phyloP scores from a whole-genome alignment of 2,797 vertebrate species.

The Chromobotia macracanthus region DNA sequence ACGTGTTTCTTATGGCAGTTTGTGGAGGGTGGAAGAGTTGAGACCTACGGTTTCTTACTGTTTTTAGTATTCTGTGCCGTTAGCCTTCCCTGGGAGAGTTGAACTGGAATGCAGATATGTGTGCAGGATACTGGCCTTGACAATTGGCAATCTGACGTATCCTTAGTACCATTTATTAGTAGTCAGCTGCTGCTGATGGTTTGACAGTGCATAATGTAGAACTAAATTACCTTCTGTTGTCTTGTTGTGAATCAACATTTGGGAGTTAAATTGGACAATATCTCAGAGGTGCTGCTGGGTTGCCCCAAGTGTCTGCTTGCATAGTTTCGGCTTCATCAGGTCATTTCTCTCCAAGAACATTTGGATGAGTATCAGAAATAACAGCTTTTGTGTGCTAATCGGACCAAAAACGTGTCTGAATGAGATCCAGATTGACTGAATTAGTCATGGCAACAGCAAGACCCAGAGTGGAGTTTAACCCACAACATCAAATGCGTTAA shows the following conservation, averaged over 20 bases:
- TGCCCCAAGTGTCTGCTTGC: conserved; percentile 4
- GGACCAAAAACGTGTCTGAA: conserved; percentile 17
- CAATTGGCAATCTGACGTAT: conserved; percentile 38
- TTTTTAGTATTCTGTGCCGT: conserved; percentile 37
- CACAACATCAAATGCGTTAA: conserved; percentile 29
- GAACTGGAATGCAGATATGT: conserved; percentile 15
- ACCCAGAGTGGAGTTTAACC: conserved; percentile 33
- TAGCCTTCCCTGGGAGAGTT: conserved; percentile 18
- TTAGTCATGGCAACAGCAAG: conserved; percentile 40
- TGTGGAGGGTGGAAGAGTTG: neutral
- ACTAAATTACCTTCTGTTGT: conserved; percentile 56
- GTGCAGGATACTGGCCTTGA: conserved; percentile 18
- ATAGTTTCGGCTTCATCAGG: neutral
- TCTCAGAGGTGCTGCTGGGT: conserved; percentile 30
- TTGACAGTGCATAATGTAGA: conserved; percentile 43
- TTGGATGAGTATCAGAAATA: conserved; percentile 35
- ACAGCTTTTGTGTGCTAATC: conserved; percentile 31
- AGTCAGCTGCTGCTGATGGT: conserved; percentile 47
- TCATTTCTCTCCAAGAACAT: neutral
- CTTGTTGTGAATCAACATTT: conserved; percentile 39
- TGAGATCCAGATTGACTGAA: conserved; percentile 43
- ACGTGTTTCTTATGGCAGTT: neutral
- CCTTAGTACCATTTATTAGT: conserved; percentile 55
- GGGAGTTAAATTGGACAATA: conserved; percentile 24
- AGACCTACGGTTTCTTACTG: conserved; percentile 4